Evolutionary conservation across 2,888 invertebrate genomes (phyloP).

Genomic region (Yponomeuta sedellus): DNA sequence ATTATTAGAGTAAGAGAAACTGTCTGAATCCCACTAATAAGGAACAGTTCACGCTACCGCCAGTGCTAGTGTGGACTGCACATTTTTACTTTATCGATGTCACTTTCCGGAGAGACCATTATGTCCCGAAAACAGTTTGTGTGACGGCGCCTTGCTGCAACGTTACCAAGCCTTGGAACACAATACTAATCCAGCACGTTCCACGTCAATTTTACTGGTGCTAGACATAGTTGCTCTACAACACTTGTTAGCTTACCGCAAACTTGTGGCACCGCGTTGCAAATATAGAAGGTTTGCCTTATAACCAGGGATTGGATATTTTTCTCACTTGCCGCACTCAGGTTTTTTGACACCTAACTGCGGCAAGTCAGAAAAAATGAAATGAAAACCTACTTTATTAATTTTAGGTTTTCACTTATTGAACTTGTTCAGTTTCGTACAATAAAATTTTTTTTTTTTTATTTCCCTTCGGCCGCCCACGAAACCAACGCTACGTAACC

Average conservation of each 20-base stretch:
- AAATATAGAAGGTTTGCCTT: background rate
- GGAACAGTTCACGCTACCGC: background rate
- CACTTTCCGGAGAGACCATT: background rate
- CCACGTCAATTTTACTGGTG: background rate
- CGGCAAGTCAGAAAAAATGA: no score
- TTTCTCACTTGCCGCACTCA: no score
- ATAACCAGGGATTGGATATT: no score
- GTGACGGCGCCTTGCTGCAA: background rate
- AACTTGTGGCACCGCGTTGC: background rate
- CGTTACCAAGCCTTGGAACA: background rate
- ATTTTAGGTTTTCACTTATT: no score
- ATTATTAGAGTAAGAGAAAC: no score
- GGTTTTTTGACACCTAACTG: no score
- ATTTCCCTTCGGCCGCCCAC: no score
- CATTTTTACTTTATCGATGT: background rate
- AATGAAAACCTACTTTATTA: no score
- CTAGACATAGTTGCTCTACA: constrained; percentile 3
- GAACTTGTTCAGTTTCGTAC: no score
- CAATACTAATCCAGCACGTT: constrained; percentile 1
- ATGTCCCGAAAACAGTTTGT: background rate
- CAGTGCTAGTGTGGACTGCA: background rate
- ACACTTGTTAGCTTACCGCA: constrained; percentile 12
- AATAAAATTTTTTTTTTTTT: no score
- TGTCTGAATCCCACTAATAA: no score
- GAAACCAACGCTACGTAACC: no score